These are phyloP conservation scores for Lasioglossum lativentre DNA, from an alignment of 2,888 invertebrate species.

Conservation along the genomic window DNA sequence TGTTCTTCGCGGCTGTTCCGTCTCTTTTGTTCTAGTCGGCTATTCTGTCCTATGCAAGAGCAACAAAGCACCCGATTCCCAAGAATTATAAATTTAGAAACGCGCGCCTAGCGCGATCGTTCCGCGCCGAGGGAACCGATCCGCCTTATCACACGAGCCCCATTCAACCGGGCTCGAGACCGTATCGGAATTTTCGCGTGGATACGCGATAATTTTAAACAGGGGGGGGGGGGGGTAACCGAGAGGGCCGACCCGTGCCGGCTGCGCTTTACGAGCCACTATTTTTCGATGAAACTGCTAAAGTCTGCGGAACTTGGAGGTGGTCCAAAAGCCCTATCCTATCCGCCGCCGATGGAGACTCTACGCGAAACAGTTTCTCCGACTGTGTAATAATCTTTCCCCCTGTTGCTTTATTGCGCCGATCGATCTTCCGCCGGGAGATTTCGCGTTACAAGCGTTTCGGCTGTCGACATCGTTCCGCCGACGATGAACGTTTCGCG, in stretches of 20 bases:
- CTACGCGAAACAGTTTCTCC: constrained; percentile 54
- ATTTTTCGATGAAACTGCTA: constrained; percentile 55
- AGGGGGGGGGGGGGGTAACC: background rate
- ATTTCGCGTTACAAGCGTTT: background rate
- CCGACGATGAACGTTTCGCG: background rate
- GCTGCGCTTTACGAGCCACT: constrained; percentile 39
- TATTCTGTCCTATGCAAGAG: constrained; percentile 36
- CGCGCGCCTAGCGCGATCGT: background rate
- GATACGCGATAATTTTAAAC: constrained; percentile 20
- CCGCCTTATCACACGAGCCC: background rate
- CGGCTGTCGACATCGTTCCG: background rate
- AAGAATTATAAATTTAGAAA: constrained; percentile 42
- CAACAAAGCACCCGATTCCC: constrained; percentile 47
- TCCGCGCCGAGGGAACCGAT: background rate
- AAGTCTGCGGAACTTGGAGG: constrained; percentile 59
- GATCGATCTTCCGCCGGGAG: background rate
- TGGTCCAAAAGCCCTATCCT: constrained; percentile 60
- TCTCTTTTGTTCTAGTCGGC: constrained; percentile 59
- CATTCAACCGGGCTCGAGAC: background rate
- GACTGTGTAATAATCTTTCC: constrained; percentile 38
- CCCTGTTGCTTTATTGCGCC: constrained; percentile 1
- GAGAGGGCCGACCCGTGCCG: background rate
- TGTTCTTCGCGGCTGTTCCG: constrained; percentile 48
- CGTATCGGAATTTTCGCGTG: background rate
- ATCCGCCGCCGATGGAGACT: constrained; percentile 41